Evolutionary conservation across 2,113 vertebrate genomes (phyloP), one percentile per base, ranked within the genome.

Genomic region (Cnemophilus loriae): DNA sequence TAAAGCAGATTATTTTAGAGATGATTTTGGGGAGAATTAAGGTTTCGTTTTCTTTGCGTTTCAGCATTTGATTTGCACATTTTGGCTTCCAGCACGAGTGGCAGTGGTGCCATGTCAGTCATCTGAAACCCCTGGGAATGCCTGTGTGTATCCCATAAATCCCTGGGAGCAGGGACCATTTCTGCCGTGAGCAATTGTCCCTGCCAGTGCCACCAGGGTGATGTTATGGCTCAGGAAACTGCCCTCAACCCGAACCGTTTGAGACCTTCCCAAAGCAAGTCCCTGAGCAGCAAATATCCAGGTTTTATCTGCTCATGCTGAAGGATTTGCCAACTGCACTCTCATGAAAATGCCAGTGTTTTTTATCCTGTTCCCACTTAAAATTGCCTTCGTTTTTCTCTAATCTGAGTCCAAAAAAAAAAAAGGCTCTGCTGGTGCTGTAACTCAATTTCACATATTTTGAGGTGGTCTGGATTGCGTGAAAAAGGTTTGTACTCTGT

Each of bases 131-230:
- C 20, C 65, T 55, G 79, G 67, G 52, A 67, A 50, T 53, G 22
- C 19, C 49, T 64, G 35, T 0, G 0, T 42, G 39, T 59, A 11
- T 59, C 87, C 24, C 22, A 1, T 4, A 1, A 20, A 21, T 47
- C 14, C 2, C 70, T 56, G 24, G 53, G 30, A 64, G 18, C 79
- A 57, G 55, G 49, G 14, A 28, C 46, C 3, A 1, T 2, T 6
- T 23, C 87, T 79, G 70, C 50, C 42, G 11, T 6, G 64, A 89
- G 50, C 22, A 57, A 3, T 33, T 41, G 24, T 3, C 46, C 27
- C 32, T 65, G 80, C 67, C 71, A 83, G 44, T 24, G 39, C n/a
- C 84, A 10, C 26, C 41, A 90, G 70, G 46, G 15, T 41, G 50
- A 63, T 10, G 57, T 46, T 13, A 30, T 10, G 23, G 30, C 70